Evolutionary conservation across 35 echinoderm and acorn worm species (phyloP).

Genomic region (Hemicentrotus pulcherrimus): DNA sequence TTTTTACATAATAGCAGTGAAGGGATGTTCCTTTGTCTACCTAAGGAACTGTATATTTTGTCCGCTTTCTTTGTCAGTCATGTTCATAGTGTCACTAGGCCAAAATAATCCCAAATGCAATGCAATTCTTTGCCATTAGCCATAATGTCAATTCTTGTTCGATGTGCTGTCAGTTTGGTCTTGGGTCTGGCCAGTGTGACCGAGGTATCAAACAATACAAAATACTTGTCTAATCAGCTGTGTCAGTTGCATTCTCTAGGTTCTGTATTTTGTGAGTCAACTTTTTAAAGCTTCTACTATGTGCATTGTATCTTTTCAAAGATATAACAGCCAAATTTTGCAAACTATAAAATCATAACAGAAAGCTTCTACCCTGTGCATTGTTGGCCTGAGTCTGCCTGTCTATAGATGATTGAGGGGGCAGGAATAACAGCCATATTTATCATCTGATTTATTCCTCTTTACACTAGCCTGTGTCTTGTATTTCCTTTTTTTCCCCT

Average conservation of each 20-base stretch:
- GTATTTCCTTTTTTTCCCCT: too few relatives aligned
- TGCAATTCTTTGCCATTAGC: too few relatives aligned
- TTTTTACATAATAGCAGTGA: too few relatives aligned
- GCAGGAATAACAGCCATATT: not conserved
- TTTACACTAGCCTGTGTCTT: too few relatives aligned
- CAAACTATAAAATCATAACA: not conserved
- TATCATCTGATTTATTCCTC: not conserved
- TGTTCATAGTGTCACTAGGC: too few relatives aligned
- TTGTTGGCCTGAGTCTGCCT: not conserved
- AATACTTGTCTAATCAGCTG: not conserved
- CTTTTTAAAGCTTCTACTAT: not conserved
- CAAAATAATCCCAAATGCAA: too few relatives aligned
- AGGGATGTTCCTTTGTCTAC: too few relatives aligned
- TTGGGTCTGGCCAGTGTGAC: too few relatives aligned
- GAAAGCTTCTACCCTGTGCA: not conserved
- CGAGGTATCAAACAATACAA: not conserved
- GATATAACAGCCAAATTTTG: not conserved
- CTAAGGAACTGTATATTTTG: too few relatives aligned
- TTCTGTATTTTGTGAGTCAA: not conserved
- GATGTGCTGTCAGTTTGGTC: too few relatives aligned
- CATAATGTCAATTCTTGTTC: too few relatives aligned
- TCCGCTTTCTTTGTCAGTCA: too few relatives aligned
- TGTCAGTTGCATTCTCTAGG: not conserved
- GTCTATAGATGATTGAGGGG: not conserved
- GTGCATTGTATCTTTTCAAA: not conserved